Evolutionary conservation across 2,888 invertebrate species (phyloP), one percentile per base, ranked within the genome.

Genomic region (Sympetrum striolatum): DNA sequence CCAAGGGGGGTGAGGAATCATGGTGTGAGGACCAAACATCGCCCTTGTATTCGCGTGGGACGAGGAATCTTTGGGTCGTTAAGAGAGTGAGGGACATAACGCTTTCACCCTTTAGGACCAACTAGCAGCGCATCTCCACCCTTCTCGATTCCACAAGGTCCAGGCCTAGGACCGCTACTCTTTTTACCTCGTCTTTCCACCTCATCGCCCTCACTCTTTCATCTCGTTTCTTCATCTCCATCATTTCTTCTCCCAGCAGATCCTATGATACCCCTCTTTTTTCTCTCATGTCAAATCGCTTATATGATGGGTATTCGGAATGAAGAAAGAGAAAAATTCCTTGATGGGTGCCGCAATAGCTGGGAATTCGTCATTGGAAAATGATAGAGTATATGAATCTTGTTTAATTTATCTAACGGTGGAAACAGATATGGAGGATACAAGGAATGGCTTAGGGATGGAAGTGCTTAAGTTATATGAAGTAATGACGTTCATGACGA

Each of bases 11-110:
- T 14, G 64, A n/a, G 31, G 35, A 44, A 44, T 37, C 31, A 25
- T 25, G 18, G 86, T 60, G 18, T 35, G 64, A 37, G 86, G 64
- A 22, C 14, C 82, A 2, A 31, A 25, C 6, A 14, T 31, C 18
- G 14, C 8, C 58, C 31, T 14, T 53, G 31, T 25, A 25, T 8
- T 10, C 60, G 37, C 10, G 53, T 58, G 44, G 48, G 81, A 48
- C n/a, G 25, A 53, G 82, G 82, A 82, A 82, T 82, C 82, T 58
- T 53, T 35, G 31, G 82, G 58, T 58, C 58, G 82, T 58, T 58
- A 58, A 22, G 82, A 35, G 58, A 31, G 31, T 31, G 80, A 37
- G 80, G 80, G 37, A 80, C 80, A 39, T 37, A 39, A 80, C 80
- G 80, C 37, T 37, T 80, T 22, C 31, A 25, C 73, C 80, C 37